Base-by-base conservation (phyloP, 2,888 invertebrate genomes). In the Agrotis puta region DNA sequence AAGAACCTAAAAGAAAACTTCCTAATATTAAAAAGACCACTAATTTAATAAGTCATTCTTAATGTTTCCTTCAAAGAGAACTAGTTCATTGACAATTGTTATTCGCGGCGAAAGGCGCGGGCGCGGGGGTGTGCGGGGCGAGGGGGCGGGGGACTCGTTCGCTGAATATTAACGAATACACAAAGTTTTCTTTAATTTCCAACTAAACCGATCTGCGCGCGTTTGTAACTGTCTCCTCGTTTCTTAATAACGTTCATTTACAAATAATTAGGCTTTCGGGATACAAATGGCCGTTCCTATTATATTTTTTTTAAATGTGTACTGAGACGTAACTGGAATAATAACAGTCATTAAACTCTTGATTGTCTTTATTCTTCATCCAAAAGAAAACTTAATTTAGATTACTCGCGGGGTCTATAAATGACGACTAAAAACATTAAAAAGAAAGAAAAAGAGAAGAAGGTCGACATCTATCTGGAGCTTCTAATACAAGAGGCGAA, bases 101-200 rank as follows among this genome's bases (percentile, higher is more conserved):
- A 56, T 56, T 64, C 43, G 18, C 57, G 24, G 27, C 57, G 45
- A 22, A 5, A 27, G n/a, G 16, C 16, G 16, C 6, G 14, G 16
- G 22, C 20, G 51, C 2, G 13, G 20, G 9, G 20, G 20, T 27
- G 27, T 27, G 27, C 27, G 27, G 3, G 47, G 18, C 3, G 13
- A 20, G 20, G 2, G 51, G n/a, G 7, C 2, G 7, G 22, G 24
- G n/a, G 27, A 11, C 66, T 47, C 66, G 33, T 43, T 22, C 27
- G 33, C 58, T 57, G 74, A 82, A 82, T 84, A 70, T 77, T 72
- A 82, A 82, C 77, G 61, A 74, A 81, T 64, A 83, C 57, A 56
- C 64, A 62, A 83, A 82, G 64, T 82, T 84, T 68, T 50, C 61
- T 66, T 68, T 61, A 68, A 81, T 70, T 84, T 50, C 57, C 20